phyloP scores from a whole-genome alignment of 2,888 invertebrate genomes.

The Drosophila falleni region DNA sequence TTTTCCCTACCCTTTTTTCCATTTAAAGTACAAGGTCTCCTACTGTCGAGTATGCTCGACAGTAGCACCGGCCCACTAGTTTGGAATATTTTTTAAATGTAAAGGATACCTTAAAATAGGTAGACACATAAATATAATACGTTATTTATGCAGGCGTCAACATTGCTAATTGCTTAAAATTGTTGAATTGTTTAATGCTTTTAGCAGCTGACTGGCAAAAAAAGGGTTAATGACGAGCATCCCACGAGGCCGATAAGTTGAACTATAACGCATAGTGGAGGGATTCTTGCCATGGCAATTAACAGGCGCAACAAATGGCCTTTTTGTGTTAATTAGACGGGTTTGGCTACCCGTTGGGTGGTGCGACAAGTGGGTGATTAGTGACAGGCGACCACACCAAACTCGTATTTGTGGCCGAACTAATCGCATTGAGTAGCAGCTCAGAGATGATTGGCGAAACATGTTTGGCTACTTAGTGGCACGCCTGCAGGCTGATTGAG shows the following conservation, averaged over 20 bases:
- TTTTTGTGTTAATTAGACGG: conserved; percentile 67
- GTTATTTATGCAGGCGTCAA: conserved; percentile 61
- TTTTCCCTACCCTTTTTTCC: no score
- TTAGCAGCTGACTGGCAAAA: conserved; percentile 64
- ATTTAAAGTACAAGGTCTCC: no score
- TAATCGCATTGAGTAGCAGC: conserved; percentile 48
- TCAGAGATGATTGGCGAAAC: conserved; percentile 35
- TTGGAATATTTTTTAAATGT: no score
- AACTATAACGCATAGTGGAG: conserved; percentile 3
- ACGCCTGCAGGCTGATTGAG: conserved; percentile 36
- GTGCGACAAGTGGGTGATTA: conserved; percentile 38
- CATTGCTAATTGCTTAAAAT: conserved; percentile 72
- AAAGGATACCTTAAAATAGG: no score
- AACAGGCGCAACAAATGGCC: conserved; percentile 71
- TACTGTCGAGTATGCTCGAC: no score
- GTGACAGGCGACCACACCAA: conserved; percentile 32
- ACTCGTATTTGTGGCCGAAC: conserved; percentile 30
- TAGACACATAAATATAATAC: conserved; percentile 39
- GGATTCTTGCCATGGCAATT: conserved; percentile 48
- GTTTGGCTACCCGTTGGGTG: background rate
- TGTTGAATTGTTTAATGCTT: conserved; percentile 69
- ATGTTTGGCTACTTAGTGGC: conserved; percentile 51
- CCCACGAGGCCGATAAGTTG: conserved; percentile 47
- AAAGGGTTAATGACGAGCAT: conserved; percentile 67
- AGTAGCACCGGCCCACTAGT: no score